Percentiles rank a stretch among this genome's conserved stretches.
phyloP scores from a whole-genome alignment of 2,888 invertebrate species.

The Ornithoptera priamus region DNA sequence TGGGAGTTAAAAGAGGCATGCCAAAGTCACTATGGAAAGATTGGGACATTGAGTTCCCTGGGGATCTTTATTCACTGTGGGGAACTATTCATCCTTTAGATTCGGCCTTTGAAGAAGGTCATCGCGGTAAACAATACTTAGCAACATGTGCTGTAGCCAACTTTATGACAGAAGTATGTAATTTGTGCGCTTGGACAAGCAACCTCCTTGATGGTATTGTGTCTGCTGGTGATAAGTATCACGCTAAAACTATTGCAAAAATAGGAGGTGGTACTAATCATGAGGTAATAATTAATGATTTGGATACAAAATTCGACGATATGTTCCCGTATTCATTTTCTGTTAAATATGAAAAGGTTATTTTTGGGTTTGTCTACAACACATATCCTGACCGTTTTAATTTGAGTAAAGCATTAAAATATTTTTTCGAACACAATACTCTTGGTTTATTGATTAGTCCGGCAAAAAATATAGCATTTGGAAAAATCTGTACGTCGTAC shows the following conservation, averaged over 20 bases:
- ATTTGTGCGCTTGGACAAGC: slow-evolving; percentile 82
- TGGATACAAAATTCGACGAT: slow-evolving; percentile 72
- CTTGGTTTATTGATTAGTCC: slow-evolving; percentile 79
- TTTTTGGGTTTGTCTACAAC: slow-evolving; percentile 83
- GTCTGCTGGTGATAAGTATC: slow-evolving; percentile 80
- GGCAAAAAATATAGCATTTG: slow-evolving; percentile 76
- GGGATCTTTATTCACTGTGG: slow-evolving; percentile 84
- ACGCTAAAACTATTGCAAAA: slow-evolving; percentile 68
- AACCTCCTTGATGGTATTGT: slow-evolving; percentile 83
- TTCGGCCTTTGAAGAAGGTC: slow-evolving; percentile 69
- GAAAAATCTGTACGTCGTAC: slow-evolving; percentile 76
- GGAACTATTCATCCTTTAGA: slow-evolving; percentile 83
- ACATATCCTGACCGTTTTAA: slow-evolving; percentile 79
- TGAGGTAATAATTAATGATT: slow-evolving; percentile 79
- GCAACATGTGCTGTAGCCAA: slow-evolving; percentile 81
- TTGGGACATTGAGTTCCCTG: slow-evolving; percentile 84
- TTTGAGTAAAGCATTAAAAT: slow-evolving; percentile 80
- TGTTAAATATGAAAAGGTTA: slow-evolving; percentile 77
- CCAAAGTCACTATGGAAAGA: slow-evolving; percentile 79
- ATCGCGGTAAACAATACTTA: slow-evolving; percentile 83
- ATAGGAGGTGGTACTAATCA: slow-evolving; percentile 71
- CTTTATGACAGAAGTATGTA: slow-evolving; percentile 81
- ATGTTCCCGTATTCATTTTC: slow-evolving; percentile 81
- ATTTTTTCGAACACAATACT: slow-evolving; percentile 78
- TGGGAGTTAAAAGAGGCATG: slow-evolving; percentile 58